A percentile compares a stretch with the other conserved stretches of the same genome.
Conservation (phyloP, 2,113 vertebrate species). For the Anhinga anhinga region DNA sequence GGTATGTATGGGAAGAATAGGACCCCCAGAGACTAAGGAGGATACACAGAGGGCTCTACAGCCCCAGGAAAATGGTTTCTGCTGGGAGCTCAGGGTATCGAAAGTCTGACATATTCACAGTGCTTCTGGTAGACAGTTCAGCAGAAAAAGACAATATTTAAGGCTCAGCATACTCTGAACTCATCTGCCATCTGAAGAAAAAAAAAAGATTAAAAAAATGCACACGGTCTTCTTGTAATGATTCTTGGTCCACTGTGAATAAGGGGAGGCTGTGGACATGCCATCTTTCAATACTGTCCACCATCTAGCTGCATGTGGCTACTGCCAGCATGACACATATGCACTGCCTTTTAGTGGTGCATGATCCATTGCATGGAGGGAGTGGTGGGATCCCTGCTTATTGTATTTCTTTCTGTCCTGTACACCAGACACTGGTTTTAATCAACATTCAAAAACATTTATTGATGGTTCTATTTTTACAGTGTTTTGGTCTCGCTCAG, state of each 20-base stretch:
- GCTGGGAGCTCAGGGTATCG: neutral
- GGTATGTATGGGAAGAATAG: neutral
- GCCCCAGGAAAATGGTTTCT: neutral
- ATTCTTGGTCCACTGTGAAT: neutral
- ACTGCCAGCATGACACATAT: neutral
- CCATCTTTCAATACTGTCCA: neutral
- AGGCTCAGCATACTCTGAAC: neutral
- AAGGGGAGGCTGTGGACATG: neutral
- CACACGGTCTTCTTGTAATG: neutral
- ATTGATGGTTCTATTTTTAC: neutral
- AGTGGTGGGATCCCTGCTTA: accelerated
- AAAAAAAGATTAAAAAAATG: neutral
- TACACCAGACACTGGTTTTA: neutral
- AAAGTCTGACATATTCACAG: neutral
- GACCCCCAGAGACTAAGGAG: neutral
- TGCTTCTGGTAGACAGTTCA: neutral
- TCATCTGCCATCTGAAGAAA: neutral
- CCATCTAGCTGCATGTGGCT: neutral
- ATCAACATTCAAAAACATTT: neutral
- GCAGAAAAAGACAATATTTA: neutral
- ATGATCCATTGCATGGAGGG: neutral
- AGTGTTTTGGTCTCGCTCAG: neutral
- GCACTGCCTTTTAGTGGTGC: neutral
- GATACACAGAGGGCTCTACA: neutral
- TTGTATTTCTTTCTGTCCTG: neutral